Evolutionary conservation across 2,888 invertebrate species (phyloP), one percentile per base, ranked within the genome.

Genomic region (Eilema caniola): DNA sequence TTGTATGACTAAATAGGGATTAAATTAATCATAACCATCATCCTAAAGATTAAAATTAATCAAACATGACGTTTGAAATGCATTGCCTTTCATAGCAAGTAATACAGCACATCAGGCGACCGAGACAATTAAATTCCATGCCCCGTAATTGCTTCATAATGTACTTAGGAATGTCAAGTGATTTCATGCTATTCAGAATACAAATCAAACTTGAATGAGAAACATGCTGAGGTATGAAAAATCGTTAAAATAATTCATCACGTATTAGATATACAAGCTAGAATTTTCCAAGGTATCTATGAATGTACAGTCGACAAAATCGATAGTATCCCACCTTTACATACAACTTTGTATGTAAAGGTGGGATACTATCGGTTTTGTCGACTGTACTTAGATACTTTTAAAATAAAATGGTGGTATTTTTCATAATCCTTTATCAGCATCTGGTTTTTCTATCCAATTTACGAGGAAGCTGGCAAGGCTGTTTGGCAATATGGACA

Each of bases 101-200:
- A n/a, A n/a, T 53, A 53, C 53, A 53, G 10, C 20, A 53, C 53
- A n/a, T 53, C 20, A n/a, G 20, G n/a, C n/a, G 53, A 53, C 8
- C 53, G n/a, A 53, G 53, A 53, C 53, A 53, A 53, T n/a, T 53
- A 53, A 53, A 53, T 53, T 53, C 53, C 53, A n/a, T n/a, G 20
- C 53, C n/a, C n/a, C n/a, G n/a, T 53, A 53, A 53, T 53, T 53
- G n/a, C n/a, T 10, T n/a, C 53, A 53, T 53, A 33, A 16, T 37
- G 14, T 37, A 7, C 1, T 2, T 20, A 47, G 47, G 47, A 8
- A 53, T 53, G n/a, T 53, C n/a, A 20, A n/a, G 5, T 53, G 53
- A 53, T 53, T 53, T 53, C 53, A n/a, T 53, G 53, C 53, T 53
- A 47, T 53, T 53, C 8, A 47, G 16, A 20, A 20, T 41, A 41